Conservation (phyloP, 2,888 invertebrate genomes). For the Lissocephala sabroskyi region DNA sequence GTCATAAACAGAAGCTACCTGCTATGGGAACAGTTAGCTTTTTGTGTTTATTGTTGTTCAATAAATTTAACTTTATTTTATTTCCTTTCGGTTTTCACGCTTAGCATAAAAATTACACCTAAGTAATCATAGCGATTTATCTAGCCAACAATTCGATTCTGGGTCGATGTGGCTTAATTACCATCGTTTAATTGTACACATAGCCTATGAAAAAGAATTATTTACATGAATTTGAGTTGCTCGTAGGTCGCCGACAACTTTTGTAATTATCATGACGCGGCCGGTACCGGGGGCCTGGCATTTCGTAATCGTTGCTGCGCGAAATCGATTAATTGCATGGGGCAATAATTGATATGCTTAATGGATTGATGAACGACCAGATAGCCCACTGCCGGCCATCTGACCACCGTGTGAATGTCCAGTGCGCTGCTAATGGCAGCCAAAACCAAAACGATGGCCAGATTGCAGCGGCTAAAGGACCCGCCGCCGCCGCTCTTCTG, state of each 20-base stretch:
- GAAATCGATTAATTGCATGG: conserved; percentile 21
- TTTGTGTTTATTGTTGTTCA: conserved; percentile 6
- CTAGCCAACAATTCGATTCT: not conserved
- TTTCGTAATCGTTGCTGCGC: conserved; percentile 4
- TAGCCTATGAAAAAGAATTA: too few species aligned
- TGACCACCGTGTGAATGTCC: conserved; percentile 37
- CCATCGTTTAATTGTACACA: too few species aligned
- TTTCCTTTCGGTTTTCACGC: conserved; percentile 35
- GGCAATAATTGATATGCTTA: conserved; percentile 55
- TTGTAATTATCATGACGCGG: too few species aligned
- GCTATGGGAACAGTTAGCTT: conserved; percentile 2
- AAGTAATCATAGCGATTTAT: conserved; percentile 23
- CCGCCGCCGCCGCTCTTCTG: conserved; percentile 58
- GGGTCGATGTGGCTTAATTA: not conserved
- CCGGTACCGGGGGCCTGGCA: too few species aligned
- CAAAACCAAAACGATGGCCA: conserved; percentile 34
- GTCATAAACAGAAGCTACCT: not conserved
- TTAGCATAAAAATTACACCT: conserved; percentile 56
- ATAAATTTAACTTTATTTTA: conserved; percentile 7
- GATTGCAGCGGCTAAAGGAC: conserved; percentile 4
- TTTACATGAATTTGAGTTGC: not conserved
- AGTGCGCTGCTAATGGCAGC: conserved; percentile 17
- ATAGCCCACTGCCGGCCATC: too few species aligned
- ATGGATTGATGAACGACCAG: conserved; percentile 19
- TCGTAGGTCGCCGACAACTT: not conserved